Conservation (phyloP, 37 sponge, comb jelly and placozoan species). For the Lycopodina hypogea region DNA sequence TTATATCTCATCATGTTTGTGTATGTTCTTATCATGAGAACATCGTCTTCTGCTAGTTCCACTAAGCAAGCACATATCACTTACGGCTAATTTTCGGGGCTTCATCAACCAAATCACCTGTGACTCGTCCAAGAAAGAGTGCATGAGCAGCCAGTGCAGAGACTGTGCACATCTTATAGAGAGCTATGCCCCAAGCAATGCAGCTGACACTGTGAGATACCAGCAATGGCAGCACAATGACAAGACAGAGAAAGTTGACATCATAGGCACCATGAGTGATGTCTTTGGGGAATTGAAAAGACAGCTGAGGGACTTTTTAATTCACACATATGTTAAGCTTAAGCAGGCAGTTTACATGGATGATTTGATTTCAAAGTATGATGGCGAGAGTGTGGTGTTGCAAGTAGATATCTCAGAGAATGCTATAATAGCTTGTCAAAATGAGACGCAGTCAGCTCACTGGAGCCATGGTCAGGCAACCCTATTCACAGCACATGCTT, state of each 20-base stretch:
- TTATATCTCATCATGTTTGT: slow-evolving; percentile 50
- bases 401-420: slow-evolving; percentile 47
- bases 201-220: slow-evolving; percentile 6
- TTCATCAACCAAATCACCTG: slow-evolving; percentile 39
- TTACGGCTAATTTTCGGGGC: slow-evolving; percentile 9
- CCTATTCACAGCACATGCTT: slow-evolving; percentile 40
- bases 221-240: slow-evolving; percentile 29
- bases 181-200: slow-evolving; percentile 19
- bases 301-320: slow-evolving; percentile 27
- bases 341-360: slow-evolving; percentile 31
- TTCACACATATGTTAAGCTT: slow-evolving; percentile 41
- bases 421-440: slow-evolving; percentile 12
- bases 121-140: slow-evolving; percentile 14
- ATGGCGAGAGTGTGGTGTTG: slow-evolving; percentile 13
- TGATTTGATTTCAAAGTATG: neutral
- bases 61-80: slow-evolving; percentile 33
- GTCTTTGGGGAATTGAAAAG: slow-evolving; percentile 6
- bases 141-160: slow-evolving; percentile 25
- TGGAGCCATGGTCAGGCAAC: slow-evolving; percentile 43
- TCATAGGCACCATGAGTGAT: slow-evolving; percentile 18
- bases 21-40: slow-evolving; percentile 48
- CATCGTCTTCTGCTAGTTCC: slow-evolving; percentile 40
- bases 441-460: slow-evolving; percentile 19
- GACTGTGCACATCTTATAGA: slow-evolving; percentile 25
- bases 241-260: slow-evolving; percentile 33